phyloP scores from a whole-genome alignment of 2,113 vertebrate species.

The Leucoraja erinaceus region DNA sequence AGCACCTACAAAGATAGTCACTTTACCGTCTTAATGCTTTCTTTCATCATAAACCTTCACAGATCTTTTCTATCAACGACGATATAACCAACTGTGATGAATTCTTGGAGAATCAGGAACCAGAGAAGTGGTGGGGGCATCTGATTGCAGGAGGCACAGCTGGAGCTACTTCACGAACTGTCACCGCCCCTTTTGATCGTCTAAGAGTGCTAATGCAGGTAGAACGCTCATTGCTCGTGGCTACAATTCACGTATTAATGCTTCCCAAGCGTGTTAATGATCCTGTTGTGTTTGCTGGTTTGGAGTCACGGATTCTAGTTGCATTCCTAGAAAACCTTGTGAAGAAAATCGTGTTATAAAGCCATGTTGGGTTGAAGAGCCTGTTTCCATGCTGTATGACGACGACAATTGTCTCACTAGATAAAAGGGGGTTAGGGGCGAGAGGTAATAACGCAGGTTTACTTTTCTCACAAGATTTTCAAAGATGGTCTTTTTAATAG shows the following conservation, averaged over 20 bases:
- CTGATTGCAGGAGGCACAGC: slow-evolving; percentile 10
- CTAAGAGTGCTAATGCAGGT: slow-evolving; percentile 20
- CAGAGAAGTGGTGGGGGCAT: slow-evolving; percentile 8
- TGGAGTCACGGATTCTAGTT: no score
- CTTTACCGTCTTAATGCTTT: background rate
- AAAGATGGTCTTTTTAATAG: no score
- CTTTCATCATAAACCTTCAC: background rate
- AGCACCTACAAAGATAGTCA: background rate
- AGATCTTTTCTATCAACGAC: slow-evolving; percentile 28
- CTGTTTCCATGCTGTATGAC: no score
- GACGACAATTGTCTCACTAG: no score
- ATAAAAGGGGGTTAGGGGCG: no score
- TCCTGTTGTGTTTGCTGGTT: background rate
- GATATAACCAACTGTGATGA: slow-evolving; percentile 16
- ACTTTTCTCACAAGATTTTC: no score
- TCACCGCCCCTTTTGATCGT: slow-evolving; percentile 1
- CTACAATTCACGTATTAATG: background rate
- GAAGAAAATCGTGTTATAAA: no score
- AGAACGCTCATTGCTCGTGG: background rate
- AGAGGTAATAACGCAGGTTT: no score
- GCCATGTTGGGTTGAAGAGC: no score
- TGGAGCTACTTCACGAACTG: background rate
- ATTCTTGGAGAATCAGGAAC: slow-evolving; percentile 3
- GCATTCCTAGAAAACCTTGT: no score
- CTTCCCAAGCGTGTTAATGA: background rate